Percentiles rank a stretch among this genome's conserved stretches.
These are phyloP conservation scores for Pycnonotus jocosus DNA, from an alignment of 2,113 vertebrate species.

Conservation along the genomic window DNA sequence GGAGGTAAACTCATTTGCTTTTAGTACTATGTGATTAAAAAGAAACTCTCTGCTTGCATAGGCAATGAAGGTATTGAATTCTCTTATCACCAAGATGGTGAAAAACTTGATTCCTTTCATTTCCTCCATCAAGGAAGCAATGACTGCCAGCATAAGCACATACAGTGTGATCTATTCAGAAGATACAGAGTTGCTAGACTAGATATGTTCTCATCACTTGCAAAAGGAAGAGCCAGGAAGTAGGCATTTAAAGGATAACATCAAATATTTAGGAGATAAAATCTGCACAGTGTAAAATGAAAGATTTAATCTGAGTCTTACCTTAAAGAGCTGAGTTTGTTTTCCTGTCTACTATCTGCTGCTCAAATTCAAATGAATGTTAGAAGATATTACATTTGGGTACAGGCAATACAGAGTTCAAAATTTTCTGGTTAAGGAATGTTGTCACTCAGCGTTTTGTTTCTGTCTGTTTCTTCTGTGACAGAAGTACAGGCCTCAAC, in stretches of 20 bases:
- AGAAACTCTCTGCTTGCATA: background rate
- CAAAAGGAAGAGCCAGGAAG: constrained; percentile 3
- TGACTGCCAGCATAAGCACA: constrained; percentile 2
- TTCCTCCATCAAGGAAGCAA: constrained; percentile 21
- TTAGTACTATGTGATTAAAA: constrained; percentile 35
- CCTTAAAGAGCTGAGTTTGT: background rate
- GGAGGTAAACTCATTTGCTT: constrained; percentile 46
- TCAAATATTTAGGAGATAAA: constrained; percentile 40
- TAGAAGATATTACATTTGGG: background rate
- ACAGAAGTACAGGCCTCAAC: background rate
- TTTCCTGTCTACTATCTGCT: background rate
- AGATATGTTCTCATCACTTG: constrained; percentile 20
- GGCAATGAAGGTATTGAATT: constrained; percentile 19
- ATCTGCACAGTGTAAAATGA: constrained; percentile 15
- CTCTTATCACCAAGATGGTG: background rate
- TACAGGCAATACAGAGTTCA: background rate
- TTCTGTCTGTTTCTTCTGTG: background rate
- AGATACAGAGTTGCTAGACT: constrained; percentile 28
- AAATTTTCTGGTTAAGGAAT: background rate
- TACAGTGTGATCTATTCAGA: background rate
- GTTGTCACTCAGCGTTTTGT: background rate
- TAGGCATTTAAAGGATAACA: background rate
- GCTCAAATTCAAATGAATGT: background rate
- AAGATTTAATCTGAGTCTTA: constrained; percentile 14
- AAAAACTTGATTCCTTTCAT: constrained; percentile 40